Conservation (phyloP, 2,888 invertebrate genomes). For the Eupithecia pulchellata region DNA sequence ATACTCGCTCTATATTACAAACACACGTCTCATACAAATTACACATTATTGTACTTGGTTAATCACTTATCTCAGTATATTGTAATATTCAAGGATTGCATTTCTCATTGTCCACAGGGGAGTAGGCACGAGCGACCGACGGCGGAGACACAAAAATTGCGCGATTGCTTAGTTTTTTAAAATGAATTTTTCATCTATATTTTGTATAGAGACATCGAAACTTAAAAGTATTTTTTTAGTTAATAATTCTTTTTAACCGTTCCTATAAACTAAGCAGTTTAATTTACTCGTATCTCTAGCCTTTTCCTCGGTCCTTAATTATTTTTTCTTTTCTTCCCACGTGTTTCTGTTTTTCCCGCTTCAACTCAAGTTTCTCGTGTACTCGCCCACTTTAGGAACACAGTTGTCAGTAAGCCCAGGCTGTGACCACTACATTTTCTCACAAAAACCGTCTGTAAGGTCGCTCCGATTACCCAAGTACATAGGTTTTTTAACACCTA, state of each 20-base stretch:
- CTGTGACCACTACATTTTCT: constrained; percentile 33
- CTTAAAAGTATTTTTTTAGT: too few relatives aligned
- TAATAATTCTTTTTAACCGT: too few relatives aligned
- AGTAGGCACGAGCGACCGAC: not conserved
- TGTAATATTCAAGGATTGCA: constrained; percentile 26
- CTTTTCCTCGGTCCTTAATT: too few relatives aligned
- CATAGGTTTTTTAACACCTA: constrained; percentile 39
- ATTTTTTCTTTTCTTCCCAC: too few relatives aligned
- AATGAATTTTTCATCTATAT: too few relatives aligned
- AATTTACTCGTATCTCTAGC: too few relatives aligned
- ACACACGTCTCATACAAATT: not conserved
- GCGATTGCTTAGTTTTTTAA: not conserved
- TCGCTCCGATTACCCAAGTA: constrained; percentile 46
- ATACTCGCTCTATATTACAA: not conserved
- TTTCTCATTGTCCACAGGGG: constrained; percentile 20
- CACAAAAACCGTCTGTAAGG: constrained; percentile 44
- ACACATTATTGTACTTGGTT: constrained; percentile 4
- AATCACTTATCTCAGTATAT: constrained; percentile 18
- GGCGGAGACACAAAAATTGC: not conserved
- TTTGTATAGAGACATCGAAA: too few relatives aligned
- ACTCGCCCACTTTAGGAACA: constrained; percentile 9
- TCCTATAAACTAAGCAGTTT: too few relatives aligned
- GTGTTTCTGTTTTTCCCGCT: too few relatives aligned
- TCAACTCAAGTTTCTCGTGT: not conserved
- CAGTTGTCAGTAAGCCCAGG: constrained; percentile 25